Base-by-base conservation (phyloP, 2,888 invertebrate species). In the Ceratothoa steindachneri region DNA sequence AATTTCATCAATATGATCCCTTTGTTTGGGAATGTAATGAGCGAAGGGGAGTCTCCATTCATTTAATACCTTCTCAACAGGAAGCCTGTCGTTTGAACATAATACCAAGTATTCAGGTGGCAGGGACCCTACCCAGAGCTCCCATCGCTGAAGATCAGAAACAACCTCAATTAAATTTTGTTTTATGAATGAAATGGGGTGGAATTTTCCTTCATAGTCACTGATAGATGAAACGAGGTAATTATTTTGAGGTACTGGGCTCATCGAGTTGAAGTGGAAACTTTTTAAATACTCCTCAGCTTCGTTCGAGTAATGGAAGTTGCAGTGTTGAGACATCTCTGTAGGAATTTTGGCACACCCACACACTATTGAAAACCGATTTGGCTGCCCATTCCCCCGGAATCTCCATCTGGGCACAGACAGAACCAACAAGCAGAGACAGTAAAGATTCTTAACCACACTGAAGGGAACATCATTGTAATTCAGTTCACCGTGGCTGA, bases 401-500 rank as follows among this genome's bases (percentile, higher is more conserved):
- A 19, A 51, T 30, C 69, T 73, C 65, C 52, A 30, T 15, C 19
- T 71, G 4, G 27, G 41, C 12, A 31, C 19, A 4, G 64, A 60
- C 0, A 76, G 31, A 1, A 73, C 24, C 19, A 76, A 73, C 3
- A 73, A 29, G 5, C 55, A 67, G 30, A 76, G 67, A 28, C 52
- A 67, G 9, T 73, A 15, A 1, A 31, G 30, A 27, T 67, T 51
- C 9, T 64, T 51, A 28, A 71, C 12, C 1, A 73, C 9, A 15
- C 30, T 15, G 51, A 15, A 5, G 1, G 76, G 68, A 24, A 76
- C 51, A 7, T 73, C n/a, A 9, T 51, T 4, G 24, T 66, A 24
- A 12, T 52, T 27, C 2, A 52, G 81, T 81, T 88, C 87, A 5
- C 87, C 87, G 81, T 88, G 87, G 79, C 87, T 86, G 1, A 87